A percentile compares a stretch with the other conserved stretches of the same genome.
Conservation (phyloP, 2,888 invertebrate genomes). For the Ichneumon xanthorius region DNA sequence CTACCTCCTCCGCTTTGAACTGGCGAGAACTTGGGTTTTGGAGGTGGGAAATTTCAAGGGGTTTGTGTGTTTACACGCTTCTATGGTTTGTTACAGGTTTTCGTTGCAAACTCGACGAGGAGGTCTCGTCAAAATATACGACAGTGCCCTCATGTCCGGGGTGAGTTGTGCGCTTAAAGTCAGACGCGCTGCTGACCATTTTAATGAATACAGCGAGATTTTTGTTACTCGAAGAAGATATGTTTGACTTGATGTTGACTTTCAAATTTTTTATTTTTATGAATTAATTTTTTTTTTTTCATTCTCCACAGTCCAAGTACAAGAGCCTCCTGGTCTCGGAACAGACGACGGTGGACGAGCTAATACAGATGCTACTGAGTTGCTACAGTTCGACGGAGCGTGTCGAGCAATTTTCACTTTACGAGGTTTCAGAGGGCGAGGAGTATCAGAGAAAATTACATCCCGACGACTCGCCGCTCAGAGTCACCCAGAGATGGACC, state of each 20-base stretch:
- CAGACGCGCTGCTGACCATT: not conserved
- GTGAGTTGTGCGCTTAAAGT: constrained; percentile 82
- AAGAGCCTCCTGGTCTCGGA: constrained; percentile 96
- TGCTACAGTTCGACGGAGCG: constrained; percentile 94
- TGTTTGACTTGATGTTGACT: not conserved
- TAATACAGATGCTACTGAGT: constrained; percentile 93
- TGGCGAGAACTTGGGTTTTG: not conserved
- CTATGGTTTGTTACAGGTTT: constrained; percentile 87
- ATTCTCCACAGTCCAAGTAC: constrained; percentile 91
- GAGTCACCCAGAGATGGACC: constrained; percentile 90
- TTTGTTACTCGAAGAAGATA: no score
- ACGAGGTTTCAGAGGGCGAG: constrained; percentile 93
- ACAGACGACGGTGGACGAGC: constrained; percentile 94
- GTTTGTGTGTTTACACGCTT: constrained; percentile 37
- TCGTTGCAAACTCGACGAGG: constrained; percentile 95
- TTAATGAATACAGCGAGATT: no score
- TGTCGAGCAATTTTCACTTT: constrained; percentile 94
- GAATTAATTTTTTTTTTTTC: not conserved
- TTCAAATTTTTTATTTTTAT: not conserved
- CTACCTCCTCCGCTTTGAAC: not conserved
- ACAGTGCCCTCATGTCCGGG: constrained; percentile 94
- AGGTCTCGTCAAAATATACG: constrained; percentile 96
- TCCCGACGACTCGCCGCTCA: constrained; percentile 93
- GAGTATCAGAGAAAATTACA: constrained; percentile 95
- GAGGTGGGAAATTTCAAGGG: not conserved